These are phyloP conservation scores for Drosophila sordidapex DNA, from an alignment of 2,888 invertebrate species.

Conservation along the genomic window DNA sequence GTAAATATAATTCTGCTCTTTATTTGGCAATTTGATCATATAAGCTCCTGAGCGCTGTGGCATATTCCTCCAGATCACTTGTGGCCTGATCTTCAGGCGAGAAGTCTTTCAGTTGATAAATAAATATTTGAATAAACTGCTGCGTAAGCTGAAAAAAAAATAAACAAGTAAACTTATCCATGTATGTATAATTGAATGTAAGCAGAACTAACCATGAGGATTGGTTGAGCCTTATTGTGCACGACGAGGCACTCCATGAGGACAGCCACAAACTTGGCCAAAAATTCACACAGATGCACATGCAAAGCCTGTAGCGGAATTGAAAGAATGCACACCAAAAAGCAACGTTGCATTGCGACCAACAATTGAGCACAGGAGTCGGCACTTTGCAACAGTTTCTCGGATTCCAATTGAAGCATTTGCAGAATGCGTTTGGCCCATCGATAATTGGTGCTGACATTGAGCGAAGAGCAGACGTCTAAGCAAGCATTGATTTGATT, in stretches of 20 bases:
- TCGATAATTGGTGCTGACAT: conserved; percentile 75
- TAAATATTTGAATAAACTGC: conserved; percentile 62
- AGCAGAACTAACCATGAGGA: conserved; percentile 57
- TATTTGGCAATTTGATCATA: conserved; percentile 21
- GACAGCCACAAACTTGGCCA: conserved; percentile 76
- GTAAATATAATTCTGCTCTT: neutral
- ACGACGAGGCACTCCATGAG: conserved; percentile 73
- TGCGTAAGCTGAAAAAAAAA: conserved; percentile 53
- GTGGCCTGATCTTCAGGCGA: conserved; percentile 5
- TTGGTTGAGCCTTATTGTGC: conserved; percentile 49
- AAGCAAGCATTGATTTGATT: conserved; percentile 51
- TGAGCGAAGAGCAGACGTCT: conserved; percentile 60
- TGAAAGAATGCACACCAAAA: conserved; percentile 76
- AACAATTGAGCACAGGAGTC: conserved; percentile 65
- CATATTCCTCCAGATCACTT: conserved; percentile 36
- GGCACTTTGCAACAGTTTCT: conserved; percentile 70
- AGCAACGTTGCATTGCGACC: conserved; percentile 75
- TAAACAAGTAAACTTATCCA: neutral
- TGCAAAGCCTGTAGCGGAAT: conserved; percentile 73
- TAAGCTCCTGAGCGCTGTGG: conserved; percentile 48
- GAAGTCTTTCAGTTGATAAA: conserved; percentile 59
- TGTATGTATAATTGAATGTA: too few species aligned
- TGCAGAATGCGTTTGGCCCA: conserved; percentile 82
- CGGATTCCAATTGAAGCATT: conserved; percentile 78
- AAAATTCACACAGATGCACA: conserved; percentile 74